Evolutionary conservation across 2,113 vertebrate genomes (phyloP).

Genomic region (Arvicanthis niloticus): DNA sequence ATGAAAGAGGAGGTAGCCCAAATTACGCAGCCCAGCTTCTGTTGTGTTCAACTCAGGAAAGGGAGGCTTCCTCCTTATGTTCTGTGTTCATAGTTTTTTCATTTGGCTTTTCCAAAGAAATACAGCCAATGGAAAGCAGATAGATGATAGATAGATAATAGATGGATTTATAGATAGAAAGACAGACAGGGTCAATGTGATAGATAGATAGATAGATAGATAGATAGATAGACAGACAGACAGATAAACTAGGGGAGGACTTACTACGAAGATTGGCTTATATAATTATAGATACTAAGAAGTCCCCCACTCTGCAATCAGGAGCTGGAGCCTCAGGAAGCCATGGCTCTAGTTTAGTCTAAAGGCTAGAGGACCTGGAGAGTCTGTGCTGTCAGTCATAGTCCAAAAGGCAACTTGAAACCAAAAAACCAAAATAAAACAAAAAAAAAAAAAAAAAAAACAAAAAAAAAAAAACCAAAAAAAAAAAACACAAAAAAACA

Average conservation of each 20-base stretch:
- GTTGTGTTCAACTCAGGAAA: background rate
- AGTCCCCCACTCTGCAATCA: background rate
- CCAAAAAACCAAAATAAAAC: background rate
- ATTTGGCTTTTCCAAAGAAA: constrained; percentile 27
- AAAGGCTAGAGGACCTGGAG: background rate
- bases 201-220: background rate
- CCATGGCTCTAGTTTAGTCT: background rate
- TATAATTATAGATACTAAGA: background rate
- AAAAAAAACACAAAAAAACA: background rate
- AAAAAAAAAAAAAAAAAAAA: too few species aligned
- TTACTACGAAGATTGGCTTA: background rate
- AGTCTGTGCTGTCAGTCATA: background rate
- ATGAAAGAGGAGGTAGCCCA: background rate
- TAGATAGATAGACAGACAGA: background rate
- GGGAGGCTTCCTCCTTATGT: background rate
- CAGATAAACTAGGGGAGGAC: background rate
- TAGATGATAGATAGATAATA: background rate
- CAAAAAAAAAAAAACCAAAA: background rate
- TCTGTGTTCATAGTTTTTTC: background rate
- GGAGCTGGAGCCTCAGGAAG: background rate
- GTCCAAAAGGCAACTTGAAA: background rate
- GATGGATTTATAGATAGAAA: background rate
- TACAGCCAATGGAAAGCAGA: background rate
- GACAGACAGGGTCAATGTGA: background rate
- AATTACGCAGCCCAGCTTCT: background rate